These are phyloP conservation scores for Margaritifera margaritifera DNA, from an alignment of 2,888 invertebrate genomes.

Conservation along the genomic window DNA sequence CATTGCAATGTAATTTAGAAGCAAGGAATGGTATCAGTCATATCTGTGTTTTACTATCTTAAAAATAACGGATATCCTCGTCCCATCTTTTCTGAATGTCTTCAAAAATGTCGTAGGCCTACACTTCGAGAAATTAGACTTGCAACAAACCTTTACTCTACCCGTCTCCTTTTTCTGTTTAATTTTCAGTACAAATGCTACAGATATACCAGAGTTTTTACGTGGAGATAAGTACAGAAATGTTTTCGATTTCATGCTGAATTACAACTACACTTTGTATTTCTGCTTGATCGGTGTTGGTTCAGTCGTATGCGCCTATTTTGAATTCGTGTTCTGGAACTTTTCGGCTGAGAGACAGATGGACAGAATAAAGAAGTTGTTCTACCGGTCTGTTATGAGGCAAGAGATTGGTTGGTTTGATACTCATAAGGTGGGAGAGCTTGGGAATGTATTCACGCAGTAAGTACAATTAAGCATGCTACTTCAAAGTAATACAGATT, in stretches of 20 bases:
- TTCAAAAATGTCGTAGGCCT: too few species aligned
- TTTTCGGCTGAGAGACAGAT: constrained; percentile 50
- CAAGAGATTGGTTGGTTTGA: constrained; percentile 61
- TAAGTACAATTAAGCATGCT: constrained; percentile 11
- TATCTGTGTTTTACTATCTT: too few species aligned
- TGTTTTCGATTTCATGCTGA: not conserved
- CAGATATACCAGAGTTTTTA: too few species aligned
- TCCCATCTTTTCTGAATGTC: too few species aligned
- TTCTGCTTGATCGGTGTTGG: constrained; percentile 6
- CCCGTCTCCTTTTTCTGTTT: too few species aligned
- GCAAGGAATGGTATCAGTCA: too few species aligned
- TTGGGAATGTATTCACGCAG: constrained; percentile 27
- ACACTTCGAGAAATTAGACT: too few species aligned
- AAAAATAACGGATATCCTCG: too few species aligned
- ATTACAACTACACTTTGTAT: constrained; percentile 4
- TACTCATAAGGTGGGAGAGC: constrained; percentile 50
- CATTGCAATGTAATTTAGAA: too few species aligned
- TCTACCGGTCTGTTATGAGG: constrained; percentile 48
- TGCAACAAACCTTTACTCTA: too few species aligned
- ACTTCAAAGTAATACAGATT: too few species aligned
- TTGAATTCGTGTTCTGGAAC: constrained; percentile 16
- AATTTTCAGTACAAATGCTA: too few species aligned
- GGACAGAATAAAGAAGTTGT: constrained; percentile 31
- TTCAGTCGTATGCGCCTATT: not conserved
- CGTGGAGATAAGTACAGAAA: not conserved